A percentile compares a stretch with the other conserved stretches of the same genome.
phyloP scores from a whole-genome alignment of 1,140 invertebrate genomes.

The Heliconius eleuchia region DNA sequence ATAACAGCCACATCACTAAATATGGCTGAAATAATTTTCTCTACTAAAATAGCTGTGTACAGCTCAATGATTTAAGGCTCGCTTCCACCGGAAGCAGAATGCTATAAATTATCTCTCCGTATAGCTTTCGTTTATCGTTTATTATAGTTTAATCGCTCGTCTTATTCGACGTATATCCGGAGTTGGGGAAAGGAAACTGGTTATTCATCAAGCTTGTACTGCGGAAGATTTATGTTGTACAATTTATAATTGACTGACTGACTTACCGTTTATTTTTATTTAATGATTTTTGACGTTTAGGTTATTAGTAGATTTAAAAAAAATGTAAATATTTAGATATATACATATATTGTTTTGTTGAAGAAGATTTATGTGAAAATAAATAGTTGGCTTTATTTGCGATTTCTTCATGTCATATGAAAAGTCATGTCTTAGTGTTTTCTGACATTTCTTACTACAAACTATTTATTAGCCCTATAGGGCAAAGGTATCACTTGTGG shows the following conservation, averaged over 20 bases:
- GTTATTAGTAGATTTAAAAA: background rate
- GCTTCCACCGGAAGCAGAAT: conserved; percentile 1
- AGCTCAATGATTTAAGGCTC: background rate
- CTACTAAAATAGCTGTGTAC: background rate
- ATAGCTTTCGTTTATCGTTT: conserved; percentile 14
- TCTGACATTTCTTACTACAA: too few species aligned
- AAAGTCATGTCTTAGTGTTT: too few species aligned
- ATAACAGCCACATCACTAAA: background rate
- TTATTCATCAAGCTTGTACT: conserved; percentile 1
- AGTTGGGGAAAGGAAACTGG: conserved; percentile 3
- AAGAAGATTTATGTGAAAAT: too few species aligned
- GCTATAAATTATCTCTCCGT: conserved; percentile 1
- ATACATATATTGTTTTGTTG: too few species aligned
- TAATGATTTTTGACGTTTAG: background rate
- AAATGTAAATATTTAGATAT: too few species aligned
- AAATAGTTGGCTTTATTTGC: too few species aligned
- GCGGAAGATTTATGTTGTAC: background rate
- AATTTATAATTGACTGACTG: background rate
- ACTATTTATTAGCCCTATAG: too few species aligned
- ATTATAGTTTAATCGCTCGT: conserved; percentile 14
- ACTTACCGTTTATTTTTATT: background rate
- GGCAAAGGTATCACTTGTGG: too few species aligned
- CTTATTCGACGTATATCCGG: conserved; percentile 9
- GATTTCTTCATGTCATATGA: too few species aligned
- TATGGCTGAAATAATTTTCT: background rate